Evolutionary conservation across 1,140 invertebrate species (phyloP).

Genomic region (Heliconius hewitsoni): DNA sequence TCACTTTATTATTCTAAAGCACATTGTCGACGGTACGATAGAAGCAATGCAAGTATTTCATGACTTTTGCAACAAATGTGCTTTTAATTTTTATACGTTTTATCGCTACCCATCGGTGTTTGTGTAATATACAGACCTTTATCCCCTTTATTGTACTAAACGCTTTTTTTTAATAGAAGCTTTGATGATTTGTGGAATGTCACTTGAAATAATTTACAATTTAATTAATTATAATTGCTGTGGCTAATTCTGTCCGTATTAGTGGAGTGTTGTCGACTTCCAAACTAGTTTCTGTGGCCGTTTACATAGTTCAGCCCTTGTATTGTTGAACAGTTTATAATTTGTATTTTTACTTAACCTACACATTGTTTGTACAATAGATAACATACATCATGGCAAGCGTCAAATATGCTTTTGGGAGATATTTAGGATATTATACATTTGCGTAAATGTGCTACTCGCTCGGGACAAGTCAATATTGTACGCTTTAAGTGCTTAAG

Average conservation of each 20-base stretch:
- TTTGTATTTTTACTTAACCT: slow-evolving; percentile 21
- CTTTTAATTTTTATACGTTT: slow-evolving; percentile 28
- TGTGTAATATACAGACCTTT: slow-evolving; percentile 33
- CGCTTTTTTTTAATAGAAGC: slow-evolving; percentile 36
- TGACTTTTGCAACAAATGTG: slow-evolving; percentile 26
- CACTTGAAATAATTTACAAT: slow-evolving; percentile 30
- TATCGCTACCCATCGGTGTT: slow-evolving; percentile 32
- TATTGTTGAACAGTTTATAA: slow-evolving; percentile 26
- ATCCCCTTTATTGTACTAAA: slow-evolving; percentile 27
- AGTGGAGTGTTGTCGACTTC: slow-evolving; percentile 21
- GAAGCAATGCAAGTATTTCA: slow-evolving; percentile 29
- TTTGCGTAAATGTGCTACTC: slow-evolving; percentile 24
- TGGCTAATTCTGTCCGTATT: slow-evolving; percentile 29
- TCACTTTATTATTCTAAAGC: slow-evolving; percentile 35
- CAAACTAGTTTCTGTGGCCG: slow-evolving; percentile 19
- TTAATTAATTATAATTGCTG: slow-evolving; percentile 19
- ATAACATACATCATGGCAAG: slow-evolving; percentile 5
- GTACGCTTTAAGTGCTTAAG: slow-evolving; percentile 23
- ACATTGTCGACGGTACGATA: slow-evolving; percentile 34
- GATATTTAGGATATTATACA: slow-evolving; percentile 4
- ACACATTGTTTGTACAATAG: slow-evolving; percentile 1
- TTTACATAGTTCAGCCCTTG: slow-evolving; percentile 10
- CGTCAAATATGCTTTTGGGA: slow-evolving; percentile 22
- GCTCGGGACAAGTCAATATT: slow-evolving; percentile 19
- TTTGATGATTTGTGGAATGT: slow-evolving; percentile 36